Evolutionary conservation across 1,140 invertebrate species (phyloP).

Genomic region (Pogonomyrmex californicus): DNA sequence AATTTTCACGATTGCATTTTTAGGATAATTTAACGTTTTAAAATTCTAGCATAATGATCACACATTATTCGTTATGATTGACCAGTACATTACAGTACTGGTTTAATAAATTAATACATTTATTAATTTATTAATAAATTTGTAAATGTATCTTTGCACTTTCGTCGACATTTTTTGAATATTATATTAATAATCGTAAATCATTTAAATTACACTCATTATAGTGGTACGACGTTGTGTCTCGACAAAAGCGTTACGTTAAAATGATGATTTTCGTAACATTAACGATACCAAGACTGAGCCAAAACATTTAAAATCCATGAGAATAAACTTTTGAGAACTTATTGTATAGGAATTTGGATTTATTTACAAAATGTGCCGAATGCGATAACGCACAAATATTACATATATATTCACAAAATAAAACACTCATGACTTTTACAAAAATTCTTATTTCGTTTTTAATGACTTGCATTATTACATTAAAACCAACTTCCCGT

Average conservation of each 20-base stretch:
- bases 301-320: background rate
- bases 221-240: slow-evolving; percentile 19
- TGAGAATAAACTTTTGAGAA: slow-evolving; percentile 46
- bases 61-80: background rate
- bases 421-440: slow-evolving; percentile 54
- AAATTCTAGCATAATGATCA: background rate
- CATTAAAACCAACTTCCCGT: background rate
- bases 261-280: slow-evolving; percentile 11
- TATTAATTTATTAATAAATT: slow-evolving; percentile 9
- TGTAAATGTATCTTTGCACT: background rate
- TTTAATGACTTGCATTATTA: background rate
- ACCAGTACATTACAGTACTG: background rate
- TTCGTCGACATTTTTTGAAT: background rate
- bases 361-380: slow-evolving; percentile 62
- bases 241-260: slow-evolving; percentile 25
- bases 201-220: slow-evolving; percentile 10
- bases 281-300: slow-evolving; percentile 46
- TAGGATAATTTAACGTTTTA: background rate
- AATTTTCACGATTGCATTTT: slow-evolving; percentile 24
- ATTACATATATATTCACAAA: slow-evolving; percentile 53
- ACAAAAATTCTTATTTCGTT: slow-evolving; percentile 17
- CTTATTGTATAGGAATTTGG: slow-evolving; percentile 48
- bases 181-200: background rate
- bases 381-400: slow-evolving; percentile 51
- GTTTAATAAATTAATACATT: background rate